Percentiles rank a stretch among this genome's conserved stretches.
Conservation (phyloP, 1,140 invertebrate species). For the Danaus melanippus region DNA sequence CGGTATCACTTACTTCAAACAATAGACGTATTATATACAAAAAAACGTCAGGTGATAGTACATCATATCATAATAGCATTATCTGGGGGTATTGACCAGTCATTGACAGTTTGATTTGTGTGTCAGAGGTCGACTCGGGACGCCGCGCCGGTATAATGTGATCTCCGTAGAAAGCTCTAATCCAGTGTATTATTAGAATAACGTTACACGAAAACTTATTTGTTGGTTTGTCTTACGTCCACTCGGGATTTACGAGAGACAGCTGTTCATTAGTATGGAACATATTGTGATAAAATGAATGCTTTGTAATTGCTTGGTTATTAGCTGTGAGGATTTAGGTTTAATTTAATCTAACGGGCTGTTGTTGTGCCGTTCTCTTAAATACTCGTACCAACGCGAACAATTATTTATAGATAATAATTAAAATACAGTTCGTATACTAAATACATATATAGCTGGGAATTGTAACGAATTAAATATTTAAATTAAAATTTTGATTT, state of each 20-base stretch:
- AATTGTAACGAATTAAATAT: conserved; percentile 7
- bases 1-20: conserved; percentile 44
- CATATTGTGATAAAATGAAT: conserved; percentile 7
- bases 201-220: conserved; percentile 21
- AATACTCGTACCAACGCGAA: too few relatives aligned
- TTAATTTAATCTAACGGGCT: too few relatives aligned
- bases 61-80: conserved; percentile 38
- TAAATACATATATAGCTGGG: too few relatives aligned
- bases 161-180: conserved; percentile 39
- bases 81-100: conserved; percentile 41
- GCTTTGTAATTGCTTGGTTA: conserved; percentile 10
- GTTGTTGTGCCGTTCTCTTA: too few relatives aligned
- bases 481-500: conserved; percentile 17
- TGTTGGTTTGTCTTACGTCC: conserved; percentile 22
- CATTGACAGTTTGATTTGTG: conserved; percentile 42
- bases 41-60: conserved; percentile 40
- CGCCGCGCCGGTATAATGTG: conserved; percentile 16
- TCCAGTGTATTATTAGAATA: conserved; percentile 46
- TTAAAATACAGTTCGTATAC: too few relatives aligned
- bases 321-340: background rate
- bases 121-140: conserved; percentile 37
- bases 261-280: conserved; percentile 2
- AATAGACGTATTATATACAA: conserved; percentile 50
- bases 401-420: too few relatives aligned
- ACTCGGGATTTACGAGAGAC: conserved; percentile 14